phyloP scores from a whole-genome alignment of 2,888 invertebrate genomes.

The Disparrhopalites patrizii region DNA sequence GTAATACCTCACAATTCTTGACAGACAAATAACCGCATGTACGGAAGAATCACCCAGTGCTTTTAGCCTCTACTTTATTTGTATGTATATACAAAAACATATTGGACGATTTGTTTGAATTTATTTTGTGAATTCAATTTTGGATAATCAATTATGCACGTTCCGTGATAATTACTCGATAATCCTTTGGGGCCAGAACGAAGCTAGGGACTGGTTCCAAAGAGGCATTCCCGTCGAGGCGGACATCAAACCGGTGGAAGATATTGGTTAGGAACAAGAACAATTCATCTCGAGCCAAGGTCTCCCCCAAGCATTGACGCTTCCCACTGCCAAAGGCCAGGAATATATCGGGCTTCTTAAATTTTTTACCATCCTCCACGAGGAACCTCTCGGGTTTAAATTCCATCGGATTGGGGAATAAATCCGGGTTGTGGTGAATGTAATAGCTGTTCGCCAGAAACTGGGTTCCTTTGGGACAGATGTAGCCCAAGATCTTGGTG shows the following conservation, averaged over 20 bases:
- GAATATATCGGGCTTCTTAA: background rate
- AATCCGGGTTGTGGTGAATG: background rate
- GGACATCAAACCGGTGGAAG: background rate
- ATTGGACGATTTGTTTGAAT: too few relatives aligned
- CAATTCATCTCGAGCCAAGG: background rate
- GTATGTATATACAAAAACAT: too few relatives aligned
- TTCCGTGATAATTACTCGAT: background rate
- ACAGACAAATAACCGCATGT: too few relatives aligned
- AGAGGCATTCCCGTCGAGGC: background rate
- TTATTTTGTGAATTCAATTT: too few relatives aligned
- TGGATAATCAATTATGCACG: background rate
- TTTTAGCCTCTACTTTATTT: too few relatives aligned
- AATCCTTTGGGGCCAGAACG: background rate
- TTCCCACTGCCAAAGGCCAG: conserved; percentile 6
- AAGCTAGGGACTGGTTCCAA: background rate
- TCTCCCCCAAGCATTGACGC: conserved; percentile 12
- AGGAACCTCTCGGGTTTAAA: conserved; percentile 5
- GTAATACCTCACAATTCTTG: too few relatives aligned
- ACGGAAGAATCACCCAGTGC: too few relatives aligned
- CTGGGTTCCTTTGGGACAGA: conserved; percentile 8
- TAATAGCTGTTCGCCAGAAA: background rate
- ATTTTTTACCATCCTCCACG: background rate
- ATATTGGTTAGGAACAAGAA: conserved; percentile 10
- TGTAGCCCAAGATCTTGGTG: conserved; percentile 7
- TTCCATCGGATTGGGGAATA: background rate